A percentile compares a stretch with the other conserved stretches of the same genome.
These are phyloP conservation scores for Porites divaricata DNA, from an alignment of 92 coral and sea anemone genomes.

Conservation along the genomic window DNA sequence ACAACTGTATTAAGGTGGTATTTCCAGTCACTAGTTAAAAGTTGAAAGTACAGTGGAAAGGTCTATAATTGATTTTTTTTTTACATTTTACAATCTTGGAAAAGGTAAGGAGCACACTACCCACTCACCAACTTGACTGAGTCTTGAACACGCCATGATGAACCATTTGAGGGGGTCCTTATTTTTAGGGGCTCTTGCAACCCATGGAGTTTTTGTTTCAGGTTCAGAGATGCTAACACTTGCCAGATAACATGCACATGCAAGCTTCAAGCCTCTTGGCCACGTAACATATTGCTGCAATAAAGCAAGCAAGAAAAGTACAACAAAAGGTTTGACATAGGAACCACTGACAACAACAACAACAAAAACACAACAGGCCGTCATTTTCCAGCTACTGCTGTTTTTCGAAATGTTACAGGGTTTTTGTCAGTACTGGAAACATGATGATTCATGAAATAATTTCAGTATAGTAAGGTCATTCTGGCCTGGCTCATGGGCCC, in stretches of 20 bases:
- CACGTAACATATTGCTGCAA: constrained; percentile 84
- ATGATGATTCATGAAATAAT: not conserved
- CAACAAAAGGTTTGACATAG: not conserved
- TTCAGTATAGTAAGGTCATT: too few species aligned
- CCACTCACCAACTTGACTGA: constrained; percentile 88
- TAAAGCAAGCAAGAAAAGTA: not conserved
- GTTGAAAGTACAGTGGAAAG: too few species aligned
- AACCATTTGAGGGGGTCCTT: constrained; percentile 90
- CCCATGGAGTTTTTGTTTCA: constrained; percentile 88
- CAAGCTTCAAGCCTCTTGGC: constrained; percentile 87
- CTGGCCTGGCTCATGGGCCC: too few species aligned
- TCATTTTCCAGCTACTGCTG: not conserved
- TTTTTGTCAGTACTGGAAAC: not conserved
- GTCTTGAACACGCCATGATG: constrained; percentile 87
- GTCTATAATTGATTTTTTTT: too few species aligned
- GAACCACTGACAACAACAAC: too few species aligned
- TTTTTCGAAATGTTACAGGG: not conserved
- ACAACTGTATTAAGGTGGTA: too few species aligned
- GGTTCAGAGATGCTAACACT: constrained; percentile 76
- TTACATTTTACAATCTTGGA: not conserved
- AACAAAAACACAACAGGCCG: too few species aligned
- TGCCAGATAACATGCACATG: constrained; percentile 80
- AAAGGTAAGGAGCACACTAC: not conserved
- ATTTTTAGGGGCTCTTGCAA: constrained; percentile 72
- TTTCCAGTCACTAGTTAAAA: too few species aligned